Evolutionary conservation across 2,888 invertebrate genomes (phyloP).

Genomic region (Drosophila mimetica): DNA sequence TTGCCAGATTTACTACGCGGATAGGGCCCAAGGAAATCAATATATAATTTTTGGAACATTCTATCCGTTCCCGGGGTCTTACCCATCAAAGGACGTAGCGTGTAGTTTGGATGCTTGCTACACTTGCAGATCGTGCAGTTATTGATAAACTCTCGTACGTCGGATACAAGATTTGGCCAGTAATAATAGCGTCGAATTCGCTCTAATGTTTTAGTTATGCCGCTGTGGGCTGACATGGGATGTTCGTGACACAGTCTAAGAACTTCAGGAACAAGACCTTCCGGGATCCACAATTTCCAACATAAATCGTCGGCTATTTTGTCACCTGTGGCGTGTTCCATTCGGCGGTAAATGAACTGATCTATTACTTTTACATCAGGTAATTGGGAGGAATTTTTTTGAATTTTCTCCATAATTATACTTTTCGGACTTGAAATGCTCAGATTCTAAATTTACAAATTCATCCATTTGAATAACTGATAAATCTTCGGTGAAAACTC

Average conservation of each 20-base stretch:
- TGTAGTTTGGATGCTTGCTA: not conserved
- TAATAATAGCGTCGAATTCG: not conserved
- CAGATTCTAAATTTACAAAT: too few relatives aligned
- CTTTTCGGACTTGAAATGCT: too few relatives aligned
- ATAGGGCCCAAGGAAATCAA: not conserved
- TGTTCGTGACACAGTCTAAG: not conserved
- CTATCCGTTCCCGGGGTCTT: not conserved
- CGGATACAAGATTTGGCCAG: not conserved
- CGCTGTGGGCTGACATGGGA: not conserved
- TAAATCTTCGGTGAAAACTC: not conserved
- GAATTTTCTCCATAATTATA: too few relatives aligned
- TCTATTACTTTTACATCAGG: not conserved
- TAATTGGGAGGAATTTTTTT: not conserved
- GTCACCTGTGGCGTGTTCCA: not conserved
- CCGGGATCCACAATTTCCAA: not conserved
- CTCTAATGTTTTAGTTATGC: slow-evolving; percentile 1
- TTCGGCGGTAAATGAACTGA: not conserved
- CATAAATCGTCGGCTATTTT: not conserved
- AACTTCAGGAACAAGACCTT: not conserved
- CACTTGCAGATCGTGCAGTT: not conserved
- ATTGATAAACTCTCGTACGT: not conserved
- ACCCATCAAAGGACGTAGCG: slow-evolving; percentile 1
- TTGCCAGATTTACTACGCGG: not conserved
- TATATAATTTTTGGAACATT: not conserved
- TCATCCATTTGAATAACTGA: too few relatives aligned